Evolutionary conservation across 92 coral and sea anemone species (phyloP).

Genomic region (Epizoanthus ramosus): DNA sequence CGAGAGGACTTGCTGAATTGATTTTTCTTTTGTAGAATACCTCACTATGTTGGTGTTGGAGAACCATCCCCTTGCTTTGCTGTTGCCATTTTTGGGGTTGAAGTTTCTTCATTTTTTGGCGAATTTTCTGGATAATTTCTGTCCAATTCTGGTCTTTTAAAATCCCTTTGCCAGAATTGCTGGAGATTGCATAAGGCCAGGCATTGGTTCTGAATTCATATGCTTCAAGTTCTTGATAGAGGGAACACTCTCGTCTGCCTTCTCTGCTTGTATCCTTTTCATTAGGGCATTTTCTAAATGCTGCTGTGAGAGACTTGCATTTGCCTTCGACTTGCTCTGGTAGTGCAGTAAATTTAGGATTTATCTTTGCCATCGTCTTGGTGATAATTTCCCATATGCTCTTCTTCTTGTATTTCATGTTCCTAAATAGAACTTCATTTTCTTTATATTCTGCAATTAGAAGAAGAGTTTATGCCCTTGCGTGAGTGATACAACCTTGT

Average conservation of each 20-base stretch:
- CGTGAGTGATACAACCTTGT: too few species aligned
- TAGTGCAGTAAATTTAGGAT: slow-evolving; percentile 20
- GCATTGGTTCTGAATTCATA: slow-evolving; percentile 8
- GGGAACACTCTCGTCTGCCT: slow-evolving; percentile 9
- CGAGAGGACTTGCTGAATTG: background rate
- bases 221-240: slow-evolving; percentile 18
- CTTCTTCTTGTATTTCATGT: slow-evolving; percentile 23
- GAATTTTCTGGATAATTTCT: slow-evolving; percentile 1
- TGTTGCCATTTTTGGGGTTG: background rate
- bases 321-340: slow-evolving; percentile 39
- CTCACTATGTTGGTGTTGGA: background rate
- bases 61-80: background rate
- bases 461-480: too few species aligned
- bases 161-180: slow-evolving; percentile 7
- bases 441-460: background rate
- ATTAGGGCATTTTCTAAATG: slow-evolving; percentile 34
- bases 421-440: slow-evolving; percentile 12
- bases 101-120: background rate
- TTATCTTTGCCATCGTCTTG: slow-evolving; percentile 22
- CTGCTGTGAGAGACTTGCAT: slow-evolving; percentile 29
- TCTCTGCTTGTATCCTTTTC: background rate
- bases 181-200: background rate
- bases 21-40: background rate
- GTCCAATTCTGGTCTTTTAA: too few species aligned
- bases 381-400: slow-evolving; percentile 39